A percentile compares a stretch with the other conserved stretches of the same genome.
These are phyloP conservation scores for Eupithecia tripunctaria DNA, from an alignment of 2,888 invertebrate genomes.

Conservation along the genomic window DNA sequence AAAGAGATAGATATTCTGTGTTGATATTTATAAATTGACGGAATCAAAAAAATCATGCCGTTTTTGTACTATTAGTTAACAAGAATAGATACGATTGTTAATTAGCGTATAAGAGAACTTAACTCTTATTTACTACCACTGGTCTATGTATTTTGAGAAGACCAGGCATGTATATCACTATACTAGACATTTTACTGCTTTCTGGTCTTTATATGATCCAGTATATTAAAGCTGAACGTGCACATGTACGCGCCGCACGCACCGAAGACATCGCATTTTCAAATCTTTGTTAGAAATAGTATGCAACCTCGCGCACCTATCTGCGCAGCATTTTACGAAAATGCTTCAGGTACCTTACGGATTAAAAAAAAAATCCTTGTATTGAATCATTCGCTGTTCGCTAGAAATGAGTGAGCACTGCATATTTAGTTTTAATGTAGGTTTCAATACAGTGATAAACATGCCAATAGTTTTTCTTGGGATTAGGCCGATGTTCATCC, in stretches of 20 bases:
- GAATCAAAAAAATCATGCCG: constrained; percentile 38
- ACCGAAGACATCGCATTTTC: too few relatives aligned
- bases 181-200: background rate
- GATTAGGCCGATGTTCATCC: background rate
- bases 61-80: constrained; percentile 46
- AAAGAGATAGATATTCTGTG: constrained; percentile 36
- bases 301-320: too few relatives aligned
- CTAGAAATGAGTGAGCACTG: background rate
- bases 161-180: constrained; percentile 42
- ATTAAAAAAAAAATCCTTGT: too few relatives aligned
- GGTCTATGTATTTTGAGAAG: constrained; percentile 32
- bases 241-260: too few relatives aligned
- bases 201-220: background rate
- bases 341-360: too few relatives aligned
- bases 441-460: background rate
- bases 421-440: background rate
- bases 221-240: too few relatives aligned
- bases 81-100: constrained; percentile 15
- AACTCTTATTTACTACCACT: constrained; percentile 35
- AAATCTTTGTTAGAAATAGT: too few relatives aligned
- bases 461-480: background rate
- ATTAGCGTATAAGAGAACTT: constrained; percentile 14
- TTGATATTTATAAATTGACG: constrained; percentile 25
- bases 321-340: too few relatives aligned
- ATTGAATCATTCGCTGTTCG: background rate